Conservation (phyloP, 2,113 vertebrate species). For the Todiramphus chloris region DNA sequence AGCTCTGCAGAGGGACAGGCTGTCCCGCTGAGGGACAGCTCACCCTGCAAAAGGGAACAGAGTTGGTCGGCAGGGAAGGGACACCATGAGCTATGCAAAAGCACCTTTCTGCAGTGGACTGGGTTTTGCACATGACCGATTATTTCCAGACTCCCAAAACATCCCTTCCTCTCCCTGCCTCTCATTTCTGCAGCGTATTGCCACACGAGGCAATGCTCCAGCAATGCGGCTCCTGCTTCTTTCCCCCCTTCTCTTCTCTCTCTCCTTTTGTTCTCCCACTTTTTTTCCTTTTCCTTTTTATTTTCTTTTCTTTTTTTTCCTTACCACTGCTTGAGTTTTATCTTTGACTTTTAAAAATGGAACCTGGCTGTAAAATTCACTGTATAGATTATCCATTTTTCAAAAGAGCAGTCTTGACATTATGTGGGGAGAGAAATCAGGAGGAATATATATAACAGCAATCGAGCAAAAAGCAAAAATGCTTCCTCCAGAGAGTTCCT, state of each 20-base stretch:
- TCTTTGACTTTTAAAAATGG: constrained; percentile 43
- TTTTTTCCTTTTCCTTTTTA: neutral
- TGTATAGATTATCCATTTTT: constrained; percentile 58
- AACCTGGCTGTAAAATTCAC: constrained; percentile 37
- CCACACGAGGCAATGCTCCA: neutral
- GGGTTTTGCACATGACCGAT: accelerated
- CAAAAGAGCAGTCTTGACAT: constrained; percentile 14
- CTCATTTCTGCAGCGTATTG: neutral
- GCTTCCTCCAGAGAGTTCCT: constrained; percentile 32
- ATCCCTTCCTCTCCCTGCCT: neutral
- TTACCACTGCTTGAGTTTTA: neutral
- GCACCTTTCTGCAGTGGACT: neutral
- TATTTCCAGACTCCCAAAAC: neutral
- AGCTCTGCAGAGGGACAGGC: neutral
- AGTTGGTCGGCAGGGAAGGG: accelerated
- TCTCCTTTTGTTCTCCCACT: neutral
- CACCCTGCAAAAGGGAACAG: neutral
- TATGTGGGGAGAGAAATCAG: constrained; percentile 8
- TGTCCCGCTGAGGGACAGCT: too few relatives aligned
- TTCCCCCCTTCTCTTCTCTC: neutral
- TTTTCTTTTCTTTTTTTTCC: neutral
- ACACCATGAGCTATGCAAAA: neutral
- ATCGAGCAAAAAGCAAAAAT: constrained; percentile 20
- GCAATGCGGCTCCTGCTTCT: neutral
- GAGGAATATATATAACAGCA: constrained; percentile 29